phyloP scores from a whole-genome alignment of 2,113 vertebrate species.

The Oceanodroma tethys region DNA sequence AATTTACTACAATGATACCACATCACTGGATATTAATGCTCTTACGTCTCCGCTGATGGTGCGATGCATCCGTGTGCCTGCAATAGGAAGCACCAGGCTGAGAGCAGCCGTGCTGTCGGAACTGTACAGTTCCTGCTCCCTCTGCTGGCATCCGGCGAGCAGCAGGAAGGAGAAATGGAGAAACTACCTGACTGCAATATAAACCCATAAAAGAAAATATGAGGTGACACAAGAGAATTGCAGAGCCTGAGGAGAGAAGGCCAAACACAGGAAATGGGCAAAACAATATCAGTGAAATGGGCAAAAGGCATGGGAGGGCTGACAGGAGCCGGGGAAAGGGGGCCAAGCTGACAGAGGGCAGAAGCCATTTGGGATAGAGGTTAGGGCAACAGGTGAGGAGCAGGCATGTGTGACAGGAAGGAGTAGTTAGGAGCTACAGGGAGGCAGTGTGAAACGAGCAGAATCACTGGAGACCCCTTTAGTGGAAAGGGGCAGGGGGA shows the following conservation, averaged over 20 bases:
- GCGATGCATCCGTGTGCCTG: accelerated
- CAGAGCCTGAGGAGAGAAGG: not conserved
- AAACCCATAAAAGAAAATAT: not conserved
- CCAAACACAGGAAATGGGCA: not conserved
- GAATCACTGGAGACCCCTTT: not conserved
- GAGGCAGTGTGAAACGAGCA: not conserved
- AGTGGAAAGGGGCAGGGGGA: not conserved
- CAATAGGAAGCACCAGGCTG: accelerated
- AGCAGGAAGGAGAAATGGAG: not conserved
- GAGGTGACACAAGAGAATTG: not conserved
- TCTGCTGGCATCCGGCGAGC: not conserved
- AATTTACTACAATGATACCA: not conserved
- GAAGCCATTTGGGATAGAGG: not conserved
- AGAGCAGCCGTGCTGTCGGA: accelerated
- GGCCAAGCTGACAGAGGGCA: not conserved
- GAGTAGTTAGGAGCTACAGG: not conserved
- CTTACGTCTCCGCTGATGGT: not conserved
- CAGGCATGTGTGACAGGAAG: not conserved
- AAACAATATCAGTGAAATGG: not conserved
- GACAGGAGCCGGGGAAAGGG: not conserved
- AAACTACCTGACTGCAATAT: not conserved
- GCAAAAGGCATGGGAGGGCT: not conserved
- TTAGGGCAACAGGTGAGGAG: not conserved
- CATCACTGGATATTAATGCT: not conserved
- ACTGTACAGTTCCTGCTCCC: not conserved